Evolutionary conservation across 2,113 vertebrate genomes (phyloP), one percentile per base, ranked within the genome.

Genomic region (Strix aluco): DNA sequence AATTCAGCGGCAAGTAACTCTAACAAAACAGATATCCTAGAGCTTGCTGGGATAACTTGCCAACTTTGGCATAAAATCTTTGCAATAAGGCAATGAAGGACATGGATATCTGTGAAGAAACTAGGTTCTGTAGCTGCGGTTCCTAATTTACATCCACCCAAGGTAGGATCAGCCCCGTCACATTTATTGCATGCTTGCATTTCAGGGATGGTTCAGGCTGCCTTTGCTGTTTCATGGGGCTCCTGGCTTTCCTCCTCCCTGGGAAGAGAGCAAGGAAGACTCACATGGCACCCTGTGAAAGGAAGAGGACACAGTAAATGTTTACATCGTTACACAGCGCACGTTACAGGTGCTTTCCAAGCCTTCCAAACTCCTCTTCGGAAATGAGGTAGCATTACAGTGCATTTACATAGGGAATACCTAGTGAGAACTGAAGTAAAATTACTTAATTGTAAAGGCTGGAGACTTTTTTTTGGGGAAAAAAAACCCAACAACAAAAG

Each of bases 1-100:
- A 93, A 92, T 86, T 90, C 79, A 72, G 82, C 92, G 63, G 85
- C 73, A 74, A 90, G 63, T 69, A 78, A 72, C 61, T 92, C 32
- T 90, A 79, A 72, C 10, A 55, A 63, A 90, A 62, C 27, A 67
- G 81, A 27, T 90, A 72, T 52, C 55, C 69, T 55, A 52, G 73
- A 67, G 23, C 40, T 71, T 81, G 29, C 62, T 81, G 81, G 69
- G 12, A 8, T 84, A 78, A 67, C 85, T 81, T 81, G 36, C 40
- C 80, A 79, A 34, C 32, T 73, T 54, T 36, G 29, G 25, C 10
- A 0, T 54, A 65, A 89, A 82, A 63, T 21, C 22, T 73, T 70
- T 32, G 18, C 80, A 80, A 22, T 36, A 63, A 46, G 17, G 44
- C 17, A 46, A 46, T 16, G 54, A 47, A 88, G 38, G 62, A 16